phyloP scores from a whole-genome alignment of 2,113 vertebrate genomes.

The Tauraco erythrolophus region DNA sequence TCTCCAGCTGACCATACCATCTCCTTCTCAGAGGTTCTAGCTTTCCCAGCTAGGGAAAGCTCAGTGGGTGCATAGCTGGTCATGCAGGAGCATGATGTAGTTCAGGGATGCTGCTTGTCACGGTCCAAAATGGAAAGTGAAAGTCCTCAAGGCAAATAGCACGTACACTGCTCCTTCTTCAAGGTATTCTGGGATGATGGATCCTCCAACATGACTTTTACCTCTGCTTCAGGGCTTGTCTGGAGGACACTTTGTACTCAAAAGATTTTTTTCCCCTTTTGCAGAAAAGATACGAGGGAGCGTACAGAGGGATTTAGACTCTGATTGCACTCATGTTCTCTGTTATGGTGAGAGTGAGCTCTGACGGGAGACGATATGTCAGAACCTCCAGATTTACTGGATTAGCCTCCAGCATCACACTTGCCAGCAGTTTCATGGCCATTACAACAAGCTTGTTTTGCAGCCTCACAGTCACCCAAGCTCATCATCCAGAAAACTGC shows the following conservation, averaged over 20 bases:
- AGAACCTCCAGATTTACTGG: background rate
- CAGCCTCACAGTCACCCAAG: background rate
- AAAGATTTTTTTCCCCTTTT: background rate
- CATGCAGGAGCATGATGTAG: background rate
- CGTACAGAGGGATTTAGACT: background rate
- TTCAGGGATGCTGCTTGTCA: background rate
- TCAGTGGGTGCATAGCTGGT: background rate
- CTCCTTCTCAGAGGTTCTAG: background rate
- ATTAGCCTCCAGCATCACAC: background rate
- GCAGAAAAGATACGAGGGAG: background rate
- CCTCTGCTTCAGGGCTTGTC: background rate
- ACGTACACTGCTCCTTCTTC: background rate
- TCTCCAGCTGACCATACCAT: background rate
- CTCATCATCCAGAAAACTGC: background rate
- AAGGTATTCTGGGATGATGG: background rate
- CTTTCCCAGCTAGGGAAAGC: background rate
- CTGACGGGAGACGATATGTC: rapidly evolving
- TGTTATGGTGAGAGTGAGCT: background rate
- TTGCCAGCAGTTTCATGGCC: background rate
- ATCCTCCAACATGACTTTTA: background rate
- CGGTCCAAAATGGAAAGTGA: background rate
- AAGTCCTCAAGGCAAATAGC: background rate
- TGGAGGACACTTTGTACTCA: background rate
- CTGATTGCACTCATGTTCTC: background rate
- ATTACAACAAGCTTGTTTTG: background rate